Evolutionary conservation across 2,113 vertebrate species (phyloP).

Genomic region (Barnardius zonarius): DNA sequence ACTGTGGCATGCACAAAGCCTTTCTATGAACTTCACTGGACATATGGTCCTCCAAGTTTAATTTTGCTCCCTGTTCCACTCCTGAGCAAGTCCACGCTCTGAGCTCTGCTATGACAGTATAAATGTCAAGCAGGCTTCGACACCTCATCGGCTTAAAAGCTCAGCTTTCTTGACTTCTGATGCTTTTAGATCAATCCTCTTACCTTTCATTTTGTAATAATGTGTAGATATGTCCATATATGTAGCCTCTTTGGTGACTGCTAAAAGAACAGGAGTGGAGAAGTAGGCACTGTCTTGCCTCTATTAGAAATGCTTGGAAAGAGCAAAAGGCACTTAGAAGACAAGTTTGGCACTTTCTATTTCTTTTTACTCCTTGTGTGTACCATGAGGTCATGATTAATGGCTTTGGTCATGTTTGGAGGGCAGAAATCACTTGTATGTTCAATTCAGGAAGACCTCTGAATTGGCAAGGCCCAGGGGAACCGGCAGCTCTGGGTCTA

Average conservation of each 20-base stretch:
- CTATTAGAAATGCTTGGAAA: neutral
- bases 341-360: neutral
- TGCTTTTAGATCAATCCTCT: neutral
- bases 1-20: neutral
- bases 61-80: neutral
- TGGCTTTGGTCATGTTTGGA: slow-evolving; percentile 7
- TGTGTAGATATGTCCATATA: neutral
- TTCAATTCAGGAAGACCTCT: slow-evolving; percentile 28
- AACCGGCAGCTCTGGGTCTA: neutral
- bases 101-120: neutral
- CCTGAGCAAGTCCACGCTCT: neutral
- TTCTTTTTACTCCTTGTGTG: neutral
- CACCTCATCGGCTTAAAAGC: neutral
- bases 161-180: neutral
- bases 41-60: neutral
- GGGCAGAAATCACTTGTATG: slow-evolving; percentile 26
- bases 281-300: neutral
- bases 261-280: neutral
- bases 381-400: slow-evolving; percentile 47
- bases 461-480: neutral
- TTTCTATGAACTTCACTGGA: slow-evolving; percentile 19
- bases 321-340: neutral
- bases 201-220: neutral
- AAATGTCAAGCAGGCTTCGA: neutral
- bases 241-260: neutral